Base-by-base conservation (phyloP, 2,113 vertebrate species). In the Petrocephalus zakoni region DNA sequence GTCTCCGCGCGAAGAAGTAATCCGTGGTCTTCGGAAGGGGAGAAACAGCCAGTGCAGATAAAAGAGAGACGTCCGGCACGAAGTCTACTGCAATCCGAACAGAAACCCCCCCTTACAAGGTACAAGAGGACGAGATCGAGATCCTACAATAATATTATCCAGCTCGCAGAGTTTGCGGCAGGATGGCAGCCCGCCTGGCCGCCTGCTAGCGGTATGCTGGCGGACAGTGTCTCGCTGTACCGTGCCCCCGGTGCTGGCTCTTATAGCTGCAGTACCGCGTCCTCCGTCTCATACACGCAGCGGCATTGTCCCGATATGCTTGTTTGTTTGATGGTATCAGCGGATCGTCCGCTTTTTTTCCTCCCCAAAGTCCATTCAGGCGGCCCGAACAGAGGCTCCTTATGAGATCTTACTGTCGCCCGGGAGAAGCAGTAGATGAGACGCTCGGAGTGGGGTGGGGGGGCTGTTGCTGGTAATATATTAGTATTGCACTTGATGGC, bases 41-140 rank as follows among this genome's bases (percentile, higher is more conserved):
- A 58, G 87, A 68, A 68, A 85, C 52, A 91, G 72, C 88, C 87
- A 88, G 88, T 84, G 88, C 89, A 49, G 91, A 94, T 85, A 49
- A 58, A 88, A 85, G 88, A 93, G 90, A 92, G 93, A 89, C 92
- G 94, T 95, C 95, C 95, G 94, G 92, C 93, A 93, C 93, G 91
- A 91, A 93, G 90, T 89, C 89, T 87, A 91, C 91, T 92, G 90
- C 91, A 87, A 51, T 68, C 72, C 90, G 90, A 87, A 90, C 91
- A 89, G 89, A 92, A 64, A 90, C 89, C 87, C 82, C 82, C 84
- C 72, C 90, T 90, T 90, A 86, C 92, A 86, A 89, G 90, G 91
- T 90, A 92, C 94, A 93, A 92, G 91, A 94, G 91, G 93, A 90
- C 42, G 87, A 87, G 91, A 89, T 75, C 58, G 21, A 90, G 88